Evolutionary conservation across 2,888 invertebrate genomes (phyloP).

Genomic region (Tetranychus piercei): DNA sequence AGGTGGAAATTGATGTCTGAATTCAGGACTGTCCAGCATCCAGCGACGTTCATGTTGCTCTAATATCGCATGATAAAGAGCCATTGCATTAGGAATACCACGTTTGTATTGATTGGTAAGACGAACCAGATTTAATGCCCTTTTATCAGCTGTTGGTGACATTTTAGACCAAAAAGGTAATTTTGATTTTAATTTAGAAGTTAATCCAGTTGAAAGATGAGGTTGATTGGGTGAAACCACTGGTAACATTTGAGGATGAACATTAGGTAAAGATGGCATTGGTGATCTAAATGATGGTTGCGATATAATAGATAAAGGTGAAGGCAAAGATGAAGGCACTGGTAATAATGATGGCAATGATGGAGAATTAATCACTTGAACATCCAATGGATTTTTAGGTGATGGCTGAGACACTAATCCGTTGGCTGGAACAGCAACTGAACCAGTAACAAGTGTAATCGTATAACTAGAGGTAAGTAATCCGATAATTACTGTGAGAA

Average conservation of each 20-base stretch:
- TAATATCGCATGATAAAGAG: not conserved
- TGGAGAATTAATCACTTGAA: not conserved
- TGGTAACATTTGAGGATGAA: not conserved
- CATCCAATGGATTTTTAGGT: not conserved
- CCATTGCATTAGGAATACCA: conserved; percentile 1
- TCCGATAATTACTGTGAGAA: not conserved
- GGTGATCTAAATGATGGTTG: not conserved
- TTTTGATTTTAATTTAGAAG: not conserved
- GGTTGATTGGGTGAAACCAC: not conserved
- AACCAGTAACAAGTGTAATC: not conserved
- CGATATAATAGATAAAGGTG: not conserved
- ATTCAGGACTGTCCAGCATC: not conserved
- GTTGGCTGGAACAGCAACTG: not conserved
- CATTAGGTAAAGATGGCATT: not conserved
- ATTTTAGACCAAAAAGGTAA: not conserved
- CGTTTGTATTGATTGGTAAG: not conserved
- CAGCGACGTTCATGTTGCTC: not conserved
- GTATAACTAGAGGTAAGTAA: not conserved
- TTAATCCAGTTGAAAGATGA: not conserved
- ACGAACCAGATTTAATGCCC: not conserved
- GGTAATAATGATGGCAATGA: not conserved
- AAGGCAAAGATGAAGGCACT: not conserved
- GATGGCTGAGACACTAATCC: not conserved
- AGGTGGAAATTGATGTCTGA: not conserved
- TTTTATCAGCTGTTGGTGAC: not conserved